A percentile compares a stretch with the other conserved stretches of the same genome.
phyloP scores from a whole-genome alignment of 2,888 invertebrate species.

The Encarsia formosa region DNA sequence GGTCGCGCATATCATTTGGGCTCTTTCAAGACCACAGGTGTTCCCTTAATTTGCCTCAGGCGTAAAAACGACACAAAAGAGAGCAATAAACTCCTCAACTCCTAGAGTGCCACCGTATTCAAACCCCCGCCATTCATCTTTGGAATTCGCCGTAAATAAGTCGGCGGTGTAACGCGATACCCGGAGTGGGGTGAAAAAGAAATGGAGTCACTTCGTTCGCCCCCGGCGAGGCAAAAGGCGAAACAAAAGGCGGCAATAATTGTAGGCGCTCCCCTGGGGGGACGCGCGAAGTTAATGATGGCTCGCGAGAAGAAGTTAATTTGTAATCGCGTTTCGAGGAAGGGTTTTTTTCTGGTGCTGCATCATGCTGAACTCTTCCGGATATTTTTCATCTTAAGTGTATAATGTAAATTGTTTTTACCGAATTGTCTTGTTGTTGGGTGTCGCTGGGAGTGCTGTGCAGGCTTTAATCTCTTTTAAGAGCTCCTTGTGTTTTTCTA shows the following conservation, averaged over 20 bases:
- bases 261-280: slow-evolving; percentile 28
- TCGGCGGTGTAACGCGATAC: slow-evolving; percentile 25
- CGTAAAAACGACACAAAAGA: slow-evolving; percentile 22
- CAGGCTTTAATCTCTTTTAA: too few species aligned
- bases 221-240: slow-evolving; percentile 9
- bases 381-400: too few species aligned
- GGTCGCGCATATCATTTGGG: too few species aligned
- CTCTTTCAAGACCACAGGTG: too few species aligned
- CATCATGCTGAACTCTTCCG: too few species aligned
- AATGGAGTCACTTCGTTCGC: slow-evolving; percentile 19
- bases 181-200: slow-evolving; percentile 20
- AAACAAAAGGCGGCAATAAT: slow-evolving; percentile 31
- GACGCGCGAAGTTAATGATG: slow-evolving; percentile 35
- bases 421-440: too few species aligned
- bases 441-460: too few species aligned
- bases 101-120: background rate
- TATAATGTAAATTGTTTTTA: too few species aligned
- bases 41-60: background rate
- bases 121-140: slow-evolving; percentile 4
- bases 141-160: slow-evolving; percentile 19
- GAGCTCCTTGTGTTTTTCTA: too few species aligned
- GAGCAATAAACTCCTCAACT: slow-evolving; percentile 21
- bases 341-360: too few species aligned
- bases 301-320: slow-evolving; percentile 46
- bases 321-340: slow-evolving; percentile 50